These are phyloP conservation scores for Ammodytes marinus DNA, from an alignment of 2,113 vertebrate species.

Conservation along the genomic window DNA sequence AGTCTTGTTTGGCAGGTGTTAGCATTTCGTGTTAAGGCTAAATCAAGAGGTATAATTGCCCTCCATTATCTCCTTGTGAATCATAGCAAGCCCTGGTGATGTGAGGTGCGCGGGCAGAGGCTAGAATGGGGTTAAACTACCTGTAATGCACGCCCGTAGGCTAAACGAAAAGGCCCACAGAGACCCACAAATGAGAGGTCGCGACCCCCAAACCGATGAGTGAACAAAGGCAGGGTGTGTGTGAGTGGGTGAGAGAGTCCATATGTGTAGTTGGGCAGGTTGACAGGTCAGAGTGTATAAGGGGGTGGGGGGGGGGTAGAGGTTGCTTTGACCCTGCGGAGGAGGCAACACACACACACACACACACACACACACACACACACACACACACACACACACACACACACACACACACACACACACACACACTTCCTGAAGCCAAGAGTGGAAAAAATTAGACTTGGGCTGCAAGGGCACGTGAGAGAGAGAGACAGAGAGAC, in stretches of 20 bases:
- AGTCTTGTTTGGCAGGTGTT: conserved; percentile 51
- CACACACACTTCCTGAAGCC: conserved; percentile 36
- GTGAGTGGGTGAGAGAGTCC: conserved; percentile 2
- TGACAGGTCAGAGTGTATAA: conserved; percentile 19
- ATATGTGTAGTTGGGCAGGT: conserved; percentile 27
- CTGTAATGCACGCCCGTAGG: conserved; percentile 25
- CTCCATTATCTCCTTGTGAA: conserved; percentile 54
- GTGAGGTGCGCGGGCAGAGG: conserved; percentile 19
- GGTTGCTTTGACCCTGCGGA: conserved; percentile 19
- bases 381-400: conserved; percentile 30
- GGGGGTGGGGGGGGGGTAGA: conserved; percentile 20
- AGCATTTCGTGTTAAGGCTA: conserved; percentile 51
- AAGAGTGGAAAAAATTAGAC: background rate
- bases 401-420: conserved; percentile 28
- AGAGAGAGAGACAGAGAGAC: background rate
- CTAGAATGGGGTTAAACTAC: conserved; percentile 33
- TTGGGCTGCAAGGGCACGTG: conserved; percentile 8
- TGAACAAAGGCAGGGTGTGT: conserved; percentile 36
- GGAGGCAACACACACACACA: conserved; percentile 33
- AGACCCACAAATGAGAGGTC: conserved; percentile 32
- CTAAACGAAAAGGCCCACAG: conserved; percentile 12
- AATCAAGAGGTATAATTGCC: conserved; percentile 53
- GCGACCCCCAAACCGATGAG: conserved; percentile 22
- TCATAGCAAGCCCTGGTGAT: conserved; percentile 31
- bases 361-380: conserved; percentile 25